Base-by-base conservation (phyloP, 2,797 vertebrate species). In the Acrocephalus scirpaceus region DNA sequence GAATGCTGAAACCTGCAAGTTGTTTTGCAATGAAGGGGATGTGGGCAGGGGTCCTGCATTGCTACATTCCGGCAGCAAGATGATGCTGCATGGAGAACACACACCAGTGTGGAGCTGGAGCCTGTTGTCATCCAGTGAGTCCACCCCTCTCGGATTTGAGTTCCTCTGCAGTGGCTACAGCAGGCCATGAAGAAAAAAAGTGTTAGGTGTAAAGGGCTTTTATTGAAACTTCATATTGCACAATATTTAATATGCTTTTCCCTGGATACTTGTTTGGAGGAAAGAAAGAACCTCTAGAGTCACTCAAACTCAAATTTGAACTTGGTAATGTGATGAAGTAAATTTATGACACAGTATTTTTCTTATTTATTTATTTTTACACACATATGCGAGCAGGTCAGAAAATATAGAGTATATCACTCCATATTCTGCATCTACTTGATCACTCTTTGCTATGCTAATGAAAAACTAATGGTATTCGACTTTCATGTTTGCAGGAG, bases 1-100 rank as follows among this genome's bases (percentile, higher is more conserved):
- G n/a, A 58, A 5, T 0, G 0, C 4, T n/a, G 5, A 5, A 10
- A 4, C 8, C 13, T 34, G 22, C 16, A 45, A 8, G 8, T 4
- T 42, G 25, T 29, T 88, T 34, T 61, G 17, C 40, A 44, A 17
- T 10, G 30, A 42, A 47, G 22, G 2, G 2, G 4, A 10, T 10
- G 2, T 4, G 14, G 25, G 12, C 9, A 23, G 9, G 12, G 2
- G 7, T 25, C 16, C 3, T 16, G 45, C 26, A 27, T 7, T 36
- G 13, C 14, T 10, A 11, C 10, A 4, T 57, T 73, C 16, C 32
- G 56, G 34, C 65, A 32, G 30, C 25, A 56, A 30, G 0, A 0
- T 36, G 42, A 9, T 56, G 34, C 12, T 71, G 11, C 9, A 10
- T 6, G 15, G 15, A 3, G 5, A 8, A 7, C 42, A 36, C 13